Conservation (phyloP, 1,140 invertebrate species). For the Acromyrmex echinatior region DNA sequence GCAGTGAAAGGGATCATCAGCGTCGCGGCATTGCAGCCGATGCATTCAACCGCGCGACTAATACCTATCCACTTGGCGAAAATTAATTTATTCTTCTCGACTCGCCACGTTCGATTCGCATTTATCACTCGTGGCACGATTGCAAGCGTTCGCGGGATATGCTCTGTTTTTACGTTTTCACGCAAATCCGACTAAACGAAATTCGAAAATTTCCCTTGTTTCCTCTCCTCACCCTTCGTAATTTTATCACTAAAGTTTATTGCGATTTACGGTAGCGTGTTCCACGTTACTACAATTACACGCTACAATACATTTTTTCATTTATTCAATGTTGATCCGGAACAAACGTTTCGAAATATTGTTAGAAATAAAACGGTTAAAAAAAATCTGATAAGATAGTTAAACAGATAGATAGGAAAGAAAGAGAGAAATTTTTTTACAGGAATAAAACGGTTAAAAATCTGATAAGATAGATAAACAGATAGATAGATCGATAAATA, state of each 20-base stretch:
- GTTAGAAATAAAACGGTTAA: background rate
- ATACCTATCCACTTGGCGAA: constrained; percentile 60
- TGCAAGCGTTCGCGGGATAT: background rate
- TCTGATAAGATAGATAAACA: background rate
- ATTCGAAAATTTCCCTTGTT: background rate
- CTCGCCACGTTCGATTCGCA: constrained; percentile 55
- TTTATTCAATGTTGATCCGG: background rate
- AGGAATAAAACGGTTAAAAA: no score
- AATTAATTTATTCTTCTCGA: constrained; percentile 71
- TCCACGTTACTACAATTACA: constrained; percentile 4
- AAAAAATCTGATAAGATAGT: background rate
- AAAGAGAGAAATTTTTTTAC: background rate
- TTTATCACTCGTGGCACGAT: constrained; percentile 64
- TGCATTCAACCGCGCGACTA: constrained; percentile 19
- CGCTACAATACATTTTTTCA: background rate
- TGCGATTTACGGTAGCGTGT: background rate
- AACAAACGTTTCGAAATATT: constrained; percentile 17
- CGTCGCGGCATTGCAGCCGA: constrained; percentile 19
- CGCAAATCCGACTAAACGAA: constrained; percentile 6
- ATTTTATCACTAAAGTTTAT: constrained; percentile 23
- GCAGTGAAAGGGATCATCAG: constrained; percentile 63
- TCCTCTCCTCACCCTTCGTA: background rate
- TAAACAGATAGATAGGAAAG: background rate
- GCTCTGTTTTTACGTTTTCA: constrained; percentile 18
- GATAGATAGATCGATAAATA: background rate